Percentiles rank a stretch among this genome's conserved stretches.
phyloP scores from a whole-genome alignment of 2,113 vertebrate genomes.

The Alexandromys fortis region DNA sequence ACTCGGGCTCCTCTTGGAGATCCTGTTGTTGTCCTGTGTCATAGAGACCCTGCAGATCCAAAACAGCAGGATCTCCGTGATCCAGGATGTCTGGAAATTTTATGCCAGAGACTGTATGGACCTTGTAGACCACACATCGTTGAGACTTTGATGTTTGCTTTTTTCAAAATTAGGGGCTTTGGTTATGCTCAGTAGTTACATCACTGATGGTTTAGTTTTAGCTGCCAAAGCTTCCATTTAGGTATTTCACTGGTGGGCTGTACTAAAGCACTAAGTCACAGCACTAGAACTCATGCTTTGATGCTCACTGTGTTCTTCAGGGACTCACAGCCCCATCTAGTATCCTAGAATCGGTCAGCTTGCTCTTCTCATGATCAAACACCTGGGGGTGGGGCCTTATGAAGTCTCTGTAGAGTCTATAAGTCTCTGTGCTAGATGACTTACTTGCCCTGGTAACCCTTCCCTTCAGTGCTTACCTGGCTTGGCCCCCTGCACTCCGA shows the following conservation, averaged over 20 bases:
- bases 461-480: not conserved
- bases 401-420: not conserved
- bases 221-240: not conserved
- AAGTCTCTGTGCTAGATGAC: not conserved
- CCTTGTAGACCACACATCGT: not conserved
- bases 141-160: not conserved
- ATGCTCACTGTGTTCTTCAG: not conserved
- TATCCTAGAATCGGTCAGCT: not conserved
- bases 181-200: not conserved
- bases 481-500: not conserved
- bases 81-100: constrained; percentile 23
- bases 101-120: not conserved
- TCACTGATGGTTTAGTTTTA: not conserved
- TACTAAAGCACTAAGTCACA: not conserved
- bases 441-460: not conserved
- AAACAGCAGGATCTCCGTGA: not conserved
- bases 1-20: not conserved
- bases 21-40: not conserved
- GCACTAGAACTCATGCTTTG: not conserved
- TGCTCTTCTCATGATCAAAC: not conserved
- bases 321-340: not conserved
- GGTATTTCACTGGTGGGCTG: not conserved
- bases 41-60: not conserved
- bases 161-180: not conserved
- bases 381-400: not conserved